Conservation (phyloP, 1,140 invertebrate genomes). For the Leptopilina boulardi region DNA sequence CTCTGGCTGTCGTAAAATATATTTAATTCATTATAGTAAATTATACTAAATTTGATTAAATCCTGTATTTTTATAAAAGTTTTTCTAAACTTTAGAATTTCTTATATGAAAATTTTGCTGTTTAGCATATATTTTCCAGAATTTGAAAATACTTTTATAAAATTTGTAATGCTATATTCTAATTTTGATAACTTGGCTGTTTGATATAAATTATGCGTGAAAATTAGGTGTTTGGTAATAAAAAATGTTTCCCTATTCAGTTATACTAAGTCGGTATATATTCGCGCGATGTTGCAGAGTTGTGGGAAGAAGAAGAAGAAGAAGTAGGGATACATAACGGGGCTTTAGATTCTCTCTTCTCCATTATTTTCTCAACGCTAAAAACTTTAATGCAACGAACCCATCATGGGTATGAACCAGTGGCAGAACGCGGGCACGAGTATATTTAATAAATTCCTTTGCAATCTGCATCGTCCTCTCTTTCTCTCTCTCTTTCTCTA, state of each 20-base stretch:
- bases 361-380: slow-evolving; percentile 28
- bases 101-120: no score
- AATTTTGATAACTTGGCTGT: no score
- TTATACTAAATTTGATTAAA: no score
- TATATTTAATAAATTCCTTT: slow-evolving; percentile 28
- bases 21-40: no score
- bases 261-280: not conserved
- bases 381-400: slow-evolving; percentile 32
- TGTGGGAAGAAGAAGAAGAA: not conserved
- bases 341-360: slow-evolving; percentile 29
- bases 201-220: not conserved
- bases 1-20: no score
- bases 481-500: no score
- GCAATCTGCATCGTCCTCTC: slow-evolving; percentile 24
- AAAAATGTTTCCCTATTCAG: not conserved
- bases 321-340: not conserved
- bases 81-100: no score
- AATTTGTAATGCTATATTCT: no score
- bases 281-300: slow-evolving; percentile 16
- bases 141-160: no score
- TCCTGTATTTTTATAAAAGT: no score
- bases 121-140: no score
- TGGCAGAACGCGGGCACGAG: slow-evolving; percentile 29
- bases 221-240: slow-evolving; percentile 10
- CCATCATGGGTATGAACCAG: slow-evolving; percentile 24